Conservation (phyloP, 2,888 invertebrate genomes). For the Heterodera filipjevi region DNA sequence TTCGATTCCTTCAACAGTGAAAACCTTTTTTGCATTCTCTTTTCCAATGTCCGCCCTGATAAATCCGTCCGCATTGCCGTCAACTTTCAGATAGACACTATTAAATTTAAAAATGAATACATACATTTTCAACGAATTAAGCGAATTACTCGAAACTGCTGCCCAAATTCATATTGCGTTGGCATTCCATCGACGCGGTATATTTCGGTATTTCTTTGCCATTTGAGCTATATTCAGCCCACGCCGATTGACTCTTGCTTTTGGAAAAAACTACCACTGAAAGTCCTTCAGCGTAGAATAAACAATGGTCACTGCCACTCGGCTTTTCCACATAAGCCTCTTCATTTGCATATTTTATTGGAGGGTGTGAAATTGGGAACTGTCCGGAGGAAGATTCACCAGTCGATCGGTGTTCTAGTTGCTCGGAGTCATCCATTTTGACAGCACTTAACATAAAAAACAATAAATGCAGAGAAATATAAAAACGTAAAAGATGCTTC, state of each 20-base stretch:
- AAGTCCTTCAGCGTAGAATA: not conserved
- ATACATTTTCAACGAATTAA: not conserved
- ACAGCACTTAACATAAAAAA: not conserved
- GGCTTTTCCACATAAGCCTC: not conserved
- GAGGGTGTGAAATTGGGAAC: not conserved
- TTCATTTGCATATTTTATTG: not conserved
- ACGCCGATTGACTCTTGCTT: not conserved
- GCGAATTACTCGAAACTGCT: not conserved
- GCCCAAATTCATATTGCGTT: not conserved
- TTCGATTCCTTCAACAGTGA: not conserved
- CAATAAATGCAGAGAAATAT: not conserved
- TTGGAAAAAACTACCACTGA: not conserved
- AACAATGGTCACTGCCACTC: not conserved
- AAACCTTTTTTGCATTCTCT: not conserved
- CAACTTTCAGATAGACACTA: not conserved
- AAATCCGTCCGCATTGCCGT: not conserved
- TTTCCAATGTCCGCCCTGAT: not conserved
- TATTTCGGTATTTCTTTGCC: not conserved
- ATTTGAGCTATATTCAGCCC: constrained; percentile 15
- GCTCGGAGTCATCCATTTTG: not conserved
- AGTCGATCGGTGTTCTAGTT: not conserved
- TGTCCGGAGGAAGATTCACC: not conserved
- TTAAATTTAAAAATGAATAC: not conserved
- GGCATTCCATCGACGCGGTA: not conserved
- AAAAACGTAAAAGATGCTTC: not conserved